phyloP scores from a whole-genome alignment of 2,797 vertebrate species.

The Syndactyla subalaris region DNA sequence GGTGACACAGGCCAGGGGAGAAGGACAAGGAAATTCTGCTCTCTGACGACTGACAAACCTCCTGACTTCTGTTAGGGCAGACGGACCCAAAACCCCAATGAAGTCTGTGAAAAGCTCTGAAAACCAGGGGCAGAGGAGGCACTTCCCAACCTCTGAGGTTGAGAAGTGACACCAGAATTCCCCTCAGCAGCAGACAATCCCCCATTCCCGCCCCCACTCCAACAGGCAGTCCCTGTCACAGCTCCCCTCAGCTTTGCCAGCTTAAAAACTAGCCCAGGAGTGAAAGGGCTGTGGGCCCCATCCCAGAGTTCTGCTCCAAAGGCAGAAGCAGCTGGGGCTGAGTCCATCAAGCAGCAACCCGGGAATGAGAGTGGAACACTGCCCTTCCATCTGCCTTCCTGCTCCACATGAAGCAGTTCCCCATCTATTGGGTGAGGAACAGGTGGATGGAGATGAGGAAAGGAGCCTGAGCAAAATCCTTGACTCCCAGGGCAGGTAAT shows the following conservation, averaged over 20 bases:
- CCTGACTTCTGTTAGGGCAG: background rate
- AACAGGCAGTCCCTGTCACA: background rate
- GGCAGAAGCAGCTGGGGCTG: background rate
- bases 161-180: background rate
- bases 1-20: background rate
- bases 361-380: background rate
- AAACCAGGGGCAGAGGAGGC: background rate
- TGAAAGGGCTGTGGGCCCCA: background rate
- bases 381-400: background rate
- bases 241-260: background rate
- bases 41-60: background rate
- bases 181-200: background rate
- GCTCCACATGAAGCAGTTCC: fast-evolving
- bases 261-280: background rate
- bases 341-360: background rate
- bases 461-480: background rate
- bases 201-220: background rate
- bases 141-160: background rate
- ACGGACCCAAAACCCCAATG: background rate
- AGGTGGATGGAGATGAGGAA: background rate
- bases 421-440: fast-evolving
- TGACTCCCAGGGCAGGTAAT: background rate
- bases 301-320: background rate
- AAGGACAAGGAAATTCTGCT: background rate
- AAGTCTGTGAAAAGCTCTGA: background rate